Base-by-base conservation (phyloP, 2,113 vertebrate genomes). In the Pontoporia blainvillei region DNA sequence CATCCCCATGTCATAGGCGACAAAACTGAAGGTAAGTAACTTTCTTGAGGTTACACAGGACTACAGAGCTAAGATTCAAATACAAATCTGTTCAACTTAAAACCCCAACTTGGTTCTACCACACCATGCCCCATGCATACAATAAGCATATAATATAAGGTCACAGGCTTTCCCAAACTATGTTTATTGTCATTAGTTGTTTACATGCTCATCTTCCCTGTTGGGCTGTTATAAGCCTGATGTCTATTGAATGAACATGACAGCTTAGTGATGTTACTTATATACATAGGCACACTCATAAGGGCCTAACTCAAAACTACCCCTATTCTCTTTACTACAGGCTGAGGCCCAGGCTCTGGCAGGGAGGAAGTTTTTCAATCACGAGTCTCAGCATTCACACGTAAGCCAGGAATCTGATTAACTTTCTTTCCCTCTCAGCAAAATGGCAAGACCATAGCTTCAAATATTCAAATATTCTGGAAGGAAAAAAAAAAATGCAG, bases 401-500 rank as follows among this genome's bases (percentile, higher is more conserved):
- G 17, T 5, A 49, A 62, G 27, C 21, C 69, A 86, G 3, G 13
- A 44, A 29, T 20, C 49, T 13, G 20, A 23, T 11, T 12, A 27
- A 14, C 25, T 86, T n/a, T 81, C 49, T 79, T 84, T 52, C 75
- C 25, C 12, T 82, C 46, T 41, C 49, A 67, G 61, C 27, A 61
- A 86, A 94, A 90, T 1, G 5, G 12, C 31, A 34, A 86, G 34
- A 54, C 10, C 36, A 59, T 14, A 75, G 11, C 52, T 72, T 79
- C 87, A 96, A 75, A 54, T 62, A 88, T 91, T 93, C 61, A 82
- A 57, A 95, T 83, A 82, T 46, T 78, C 86, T 93, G 17, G 15
- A 27, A 94, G 73, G 81, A 21, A 6, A 4, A 4, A n/a, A 36
- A 6, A 86, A 86, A 69, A 27, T 8, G 15, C 54, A 54, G 57